Conservation (phyloP, 2,888 invertebrate genomes). For the Spisula subtruncata region DNA sequence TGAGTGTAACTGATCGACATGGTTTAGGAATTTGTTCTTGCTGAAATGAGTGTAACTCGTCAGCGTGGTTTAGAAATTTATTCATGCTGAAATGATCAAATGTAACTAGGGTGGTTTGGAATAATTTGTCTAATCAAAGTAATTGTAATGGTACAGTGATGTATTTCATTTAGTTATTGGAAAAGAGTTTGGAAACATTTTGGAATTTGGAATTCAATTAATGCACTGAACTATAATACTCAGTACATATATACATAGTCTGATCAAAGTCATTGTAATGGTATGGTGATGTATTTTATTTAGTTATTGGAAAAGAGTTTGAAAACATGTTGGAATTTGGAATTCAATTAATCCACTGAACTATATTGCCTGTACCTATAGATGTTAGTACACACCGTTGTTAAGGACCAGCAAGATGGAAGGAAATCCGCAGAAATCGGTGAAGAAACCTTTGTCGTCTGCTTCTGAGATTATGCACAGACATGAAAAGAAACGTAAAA, state of each 20-base stretch:
- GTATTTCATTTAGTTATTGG: not conserved
- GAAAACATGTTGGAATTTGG: not conserved
- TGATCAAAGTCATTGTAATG: not conserved
- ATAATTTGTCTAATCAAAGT: not conserved
- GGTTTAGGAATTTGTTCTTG: no score
- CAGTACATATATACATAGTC: no score
- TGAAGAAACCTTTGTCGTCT: slow-evolving; percentile 72
- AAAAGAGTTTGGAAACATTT: not conserved
- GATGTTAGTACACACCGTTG: not conserved
- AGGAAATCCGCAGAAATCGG: not conserved
- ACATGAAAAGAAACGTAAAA: slow-evolving; percentile 72
- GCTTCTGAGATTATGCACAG: slow-evolving; percentile 76
- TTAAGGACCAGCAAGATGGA: slow-evolving; percentile 31
- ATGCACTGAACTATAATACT: not conserved
- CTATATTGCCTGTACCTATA: not conserved
- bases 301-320: not conserved
- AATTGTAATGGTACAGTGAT: not conserved
- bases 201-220: not conserved
- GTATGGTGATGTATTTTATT: not conserved
- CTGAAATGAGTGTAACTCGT: no score
- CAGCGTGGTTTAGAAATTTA: no score
- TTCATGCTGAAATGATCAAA: no score
- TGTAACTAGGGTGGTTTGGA: no score
- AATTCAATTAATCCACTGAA: not conserved
- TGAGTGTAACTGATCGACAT: no score